These are phyloP conservation scores for Cybosia mesomella DNA, from an alignment of 2,888 invertebrate species.

Conservation along the genomic window DNA sequence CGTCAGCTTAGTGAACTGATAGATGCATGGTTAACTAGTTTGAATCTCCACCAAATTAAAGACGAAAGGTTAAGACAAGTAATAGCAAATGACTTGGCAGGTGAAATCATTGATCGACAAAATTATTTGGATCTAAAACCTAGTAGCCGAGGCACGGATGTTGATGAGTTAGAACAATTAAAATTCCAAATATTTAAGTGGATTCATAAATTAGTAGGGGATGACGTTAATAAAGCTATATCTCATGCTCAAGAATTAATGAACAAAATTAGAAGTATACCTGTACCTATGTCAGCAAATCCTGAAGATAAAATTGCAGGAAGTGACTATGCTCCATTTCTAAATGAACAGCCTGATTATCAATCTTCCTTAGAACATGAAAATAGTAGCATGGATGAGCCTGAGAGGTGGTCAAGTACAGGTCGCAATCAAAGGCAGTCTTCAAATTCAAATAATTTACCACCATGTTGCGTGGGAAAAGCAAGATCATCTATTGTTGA, in stretches of 20 bases:
- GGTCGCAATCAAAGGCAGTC: neutral
- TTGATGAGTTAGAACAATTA: constrained; percentile 69
- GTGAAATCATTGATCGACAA: constrained; percentile 71
- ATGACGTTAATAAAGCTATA: constrained; percentile 59
- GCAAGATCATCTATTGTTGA: neutral
- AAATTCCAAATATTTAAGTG: constrained; percentile 78
- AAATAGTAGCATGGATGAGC: neutral
- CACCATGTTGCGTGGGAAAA: constrained; percentile 8
- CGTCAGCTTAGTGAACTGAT: constrained; percentile 61
- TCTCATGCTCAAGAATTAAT: constrained; percentile 63
- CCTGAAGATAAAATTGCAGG: neutral
- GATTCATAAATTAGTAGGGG: constrained; percentile 67
- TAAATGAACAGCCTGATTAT: neutral
- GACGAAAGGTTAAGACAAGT: constrained; percentile 53
- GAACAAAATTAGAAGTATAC: constrained; percentile 61
- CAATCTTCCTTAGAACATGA: neutral
- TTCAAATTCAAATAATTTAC: constrained; percentile 2
- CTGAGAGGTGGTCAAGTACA: neutral
- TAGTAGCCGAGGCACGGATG: constrained; percentile 41
- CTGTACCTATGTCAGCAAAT: constrained; percentile 54
- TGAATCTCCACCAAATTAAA: constrained; percentile 50
- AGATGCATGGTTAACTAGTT: constrained; percentile 65
- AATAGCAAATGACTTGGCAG: constrained; percentile 65
- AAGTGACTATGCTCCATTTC: neutral
- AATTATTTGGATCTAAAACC: constrained; percentile 69